Percentiles rank a stretch among this genome's conserved stretches.
Evolutionary conservation across 2,113 vertebrate genomes (phyloP).

Genomic region (Chionodraco myersi): DNA sequence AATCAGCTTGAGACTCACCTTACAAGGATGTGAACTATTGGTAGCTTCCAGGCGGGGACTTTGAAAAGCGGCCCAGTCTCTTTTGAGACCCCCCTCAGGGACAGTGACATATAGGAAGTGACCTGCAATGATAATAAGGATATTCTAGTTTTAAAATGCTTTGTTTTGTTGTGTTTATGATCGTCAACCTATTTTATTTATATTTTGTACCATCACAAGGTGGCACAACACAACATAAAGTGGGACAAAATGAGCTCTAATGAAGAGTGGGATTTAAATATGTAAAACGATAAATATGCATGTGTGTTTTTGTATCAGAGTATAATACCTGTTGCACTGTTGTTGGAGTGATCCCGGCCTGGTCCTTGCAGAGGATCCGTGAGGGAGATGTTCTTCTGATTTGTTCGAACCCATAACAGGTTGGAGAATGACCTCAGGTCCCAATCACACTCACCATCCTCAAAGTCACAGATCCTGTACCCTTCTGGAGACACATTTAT

Average conservation of each 20-base stretch:
- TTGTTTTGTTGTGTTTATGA: no score
- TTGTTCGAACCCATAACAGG: constrained; percentile 74
- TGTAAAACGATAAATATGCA: no score
- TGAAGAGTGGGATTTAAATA: no score
- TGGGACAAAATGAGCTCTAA: no score
- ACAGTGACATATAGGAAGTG: constrained; percentile 84
- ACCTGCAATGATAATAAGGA: constrained; percentile 60
- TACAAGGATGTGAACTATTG: constrained; percentile 79
- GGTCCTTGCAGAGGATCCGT: constrained; percentile 70
- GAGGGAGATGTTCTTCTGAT: constrained; percentile 72
- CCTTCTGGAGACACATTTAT: constrained; percentile 32
- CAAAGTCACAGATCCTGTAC: constrained; percentile 77
- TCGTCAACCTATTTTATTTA: no score
- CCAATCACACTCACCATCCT: constrained; percentile 74
- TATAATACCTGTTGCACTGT: constrained; percentile 82
- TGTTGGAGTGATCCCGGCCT: constrained; percentile 88
- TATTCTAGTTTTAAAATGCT: not conserved
- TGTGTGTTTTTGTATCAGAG: no score
- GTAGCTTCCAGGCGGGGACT: constrained; percentile 77
- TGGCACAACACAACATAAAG: no score
- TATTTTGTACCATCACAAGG: no score
- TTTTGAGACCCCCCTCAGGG: constrained; percentile 58
- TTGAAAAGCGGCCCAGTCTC: constrained; percentile 82
- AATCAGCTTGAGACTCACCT: constrained; percentile 53
- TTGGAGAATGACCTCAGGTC: constrained; percentile 56